Evolutionary conservation across 1,140 invertebrate genomes (phyloP), one percentile per base, ranked within the genome.

Genomic region (Batillaria attramentaria): DNA sequence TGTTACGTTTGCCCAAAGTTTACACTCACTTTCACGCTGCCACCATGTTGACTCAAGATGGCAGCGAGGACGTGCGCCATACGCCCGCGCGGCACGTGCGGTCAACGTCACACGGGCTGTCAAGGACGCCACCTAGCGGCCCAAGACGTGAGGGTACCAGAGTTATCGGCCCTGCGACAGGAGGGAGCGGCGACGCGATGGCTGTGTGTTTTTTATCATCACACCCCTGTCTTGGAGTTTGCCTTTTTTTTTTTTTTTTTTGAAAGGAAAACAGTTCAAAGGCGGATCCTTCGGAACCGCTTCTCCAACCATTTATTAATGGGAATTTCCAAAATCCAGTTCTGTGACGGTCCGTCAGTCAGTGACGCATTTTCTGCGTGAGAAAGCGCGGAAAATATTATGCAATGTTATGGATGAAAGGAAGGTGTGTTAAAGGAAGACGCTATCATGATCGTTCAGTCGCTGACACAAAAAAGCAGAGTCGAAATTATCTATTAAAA

Each of bases 1-100:
- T 62, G 57, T 62, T 18, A 24, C 57, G 57, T 10, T 62, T 62
- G 57, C 57, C 8, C 57, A 62, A 62, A 62, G 57, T 62, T 62
- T 62, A 24, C 57, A 62, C 1, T 62, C 57, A 28, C 6, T 24
- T 10, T 62, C 57, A 28, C 57, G n/a, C 6, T 31, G 57, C 57
- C 57, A 28, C n/a, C 57, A 24, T 62, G 57, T 62, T 62, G 57
- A 62, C 57, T 62, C 8, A 24, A 3, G 33, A 62, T 31, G 33
- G 13, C 57, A n/a, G 57, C 57, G 6, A 24, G 57, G 10, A 13
- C 57, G 24, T 31, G 57, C 57, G 33, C 57, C 33, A 1, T 8
- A 31, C 57, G 57, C 24, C 57, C 24, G 13, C 57, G 24, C 10
- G 57, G 24, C 57, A 62, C 57, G 57, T 62, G 57, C 57, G 33